Base-by-base conservation (phyloP, 2,888 invertebrate species). In the Parelbella ahira region DNA sequence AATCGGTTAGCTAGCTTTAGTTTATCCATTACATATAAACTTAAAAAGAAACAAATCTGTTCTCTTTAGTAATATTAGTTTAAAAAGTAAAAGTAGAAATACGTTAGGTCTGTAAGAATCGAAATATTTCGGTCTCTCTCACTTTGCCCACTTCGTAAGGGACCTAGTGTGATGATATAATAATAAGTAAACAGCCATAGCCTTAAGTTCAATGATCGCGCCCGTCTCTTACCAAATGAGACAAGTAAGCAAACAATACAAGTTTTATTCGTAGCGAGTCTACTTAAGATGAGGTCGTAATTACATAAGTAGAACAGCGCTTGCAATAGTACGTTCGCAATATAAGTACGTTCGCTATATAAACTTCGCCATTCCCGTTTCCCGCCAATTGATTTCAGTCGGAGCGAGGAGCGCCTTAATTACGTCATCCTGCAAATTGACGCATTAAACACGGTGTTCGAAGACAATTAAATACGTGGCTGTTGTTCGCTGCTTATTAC, bases 271-370 rank as follows among this genome's bases (percentile, higher is more conserved):
- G 51, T 51, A 51, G 58, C 56, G 56, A 63, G 56, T 65, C 37
- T 11, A 44, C 39, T 60, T 51, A 57, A 53, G 56, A 68, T 65
- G 65, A 68, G 65, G 60, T 66, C 53, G 58, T 72, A 68, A 73
- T 72, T 70, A 66, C 39, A 39, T 39, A 32, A 39, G 37, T 37
- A 37, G 24, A 33, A 30, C 32, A 33, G 25, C 11, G 19, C 32
- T 9, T n/a, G 12, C 24, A 33, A 30, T 25, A 33, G 25, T 10
- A 12, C 32, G 13, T n/a, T 19, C 24, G 32, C 25, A 39, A 33
- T 32, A 18, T 19, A 30, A 25, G 32, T 32, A 32, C 30, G 12
- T 27, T 32, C n/a, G 39, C 32, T 27, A 41, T 41, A 41, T 41
- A 33, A 41, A 41, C 33, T 33, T 20, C 7, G 20, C 10, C 12